Evolutionary conservation across 2,888 invertebrate genomes (phyloP).

Genomic region (Tigriopus californicus): DNA sequence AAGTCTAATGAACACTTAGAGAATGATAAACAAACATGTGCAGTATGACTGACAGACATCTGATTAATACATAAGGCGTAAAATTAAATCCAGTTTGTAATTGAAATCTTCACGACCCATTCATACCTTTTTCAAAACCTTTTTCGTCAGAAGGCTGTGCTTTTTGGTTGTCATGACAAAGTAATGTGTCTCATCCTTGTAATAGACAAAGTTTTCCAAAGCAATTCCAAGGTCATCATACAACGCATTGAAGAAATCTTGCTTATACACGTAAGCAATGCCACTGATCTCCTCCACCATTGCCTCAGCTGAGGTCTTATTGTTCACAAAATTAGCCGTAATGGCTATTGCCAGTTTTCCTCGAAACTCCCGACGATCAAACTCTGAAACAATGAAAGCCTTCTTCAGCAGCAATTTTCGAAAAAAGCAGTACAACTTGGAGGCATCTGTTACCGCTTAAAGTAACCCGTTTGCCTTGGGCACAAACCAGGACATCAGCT

Average conservation of each 20-base stretch:
- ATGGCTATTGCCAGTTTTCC: constrained; percentile 38
- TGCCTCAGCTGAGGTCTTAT: constrained; percentile 32
- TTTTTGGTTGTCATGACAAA: constrained; percentile 43
- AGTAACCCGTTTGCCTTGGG: constrained; percentile 30
- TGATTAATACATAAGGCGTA: too few relatives aligned
- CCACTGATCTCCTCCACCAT: constrained; percentile 36
- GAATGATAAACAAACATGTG: too few relatives aligned
- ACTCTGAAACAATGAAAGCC: constrained; percentile 21
- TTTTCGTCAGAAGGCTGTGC: constrained; percentile 30
- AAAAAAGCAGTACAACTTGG: not conserved
- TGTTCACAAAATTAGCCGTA: constrained; percentile 38
- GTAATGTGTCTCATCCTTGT: constrained; percentile 40
- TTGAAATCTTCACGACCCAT: too few relatives aligned
- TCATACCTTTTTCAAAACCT: constrained; percentile 31
- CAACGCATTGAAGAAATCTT: constrained; percentile 34
- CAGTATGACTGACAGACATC: too few relatives aligned
- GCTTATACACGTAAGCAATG: constrained; percentile 38
- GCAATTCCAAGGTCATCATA: constrained; percentile 32
- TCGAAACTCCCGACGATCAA: constrained; percentile 33
- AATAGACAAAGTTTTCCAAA: constrained; percentile 39
- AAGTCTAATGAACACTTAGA: too few relatives aligned
- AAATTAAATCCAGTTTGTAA: too few relatives aligned
- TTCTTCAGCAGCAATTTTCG: not conserved
- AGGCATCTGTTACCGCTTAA: not conserved
- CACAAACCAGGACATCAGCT: constrained; percentile 36